These are phyloP conservation scores for Rosalia funebris DNA, from an alignment of 2,888 invertebrate genomes.

Conservation along the genomic window DNA sequence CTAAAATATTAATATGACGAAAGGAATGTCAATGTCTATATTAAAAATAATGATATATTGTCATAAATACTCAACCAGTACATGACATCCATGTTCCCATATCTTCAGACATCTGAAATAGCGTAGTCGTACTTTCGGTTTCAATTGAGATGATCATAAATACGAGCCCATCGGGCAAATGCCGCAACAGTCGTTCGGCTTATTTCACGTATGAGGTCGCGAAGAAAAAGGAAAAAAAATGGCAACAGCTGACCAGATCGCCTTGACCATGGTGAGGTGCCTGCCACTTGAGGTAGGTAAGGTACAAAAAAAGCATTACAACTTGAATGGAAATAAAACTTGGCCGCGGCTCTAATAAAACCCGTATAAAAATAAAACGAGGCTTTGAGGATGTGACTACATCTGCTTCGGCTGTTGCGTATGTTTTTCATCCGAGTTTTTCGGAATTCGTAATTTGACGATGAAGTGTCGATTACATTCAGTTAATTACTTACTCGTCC, in stretches of 20 bases:
- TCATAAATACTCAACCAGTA: too few relatives aligned
- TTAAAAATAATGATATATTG: too few relatives aligned
- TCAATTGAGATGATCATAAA: conserved; percentile 19
- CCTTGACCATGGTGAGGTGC: conserved; percentile 46
- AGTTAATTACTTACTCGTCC: background rate
- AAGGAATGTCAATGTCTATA: too few relatives aligned
- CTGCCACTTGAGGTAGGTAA: conserved; percentile 42
- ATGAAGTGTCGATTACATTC: background rate
- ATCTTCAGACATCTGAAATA: too few relatives aligned
- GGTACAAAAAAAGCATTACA: conserved; percentile 33
- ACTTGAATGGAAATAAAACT: conserved; percentile 38
- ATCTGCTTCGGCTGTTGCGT: conserved; percentile 34
- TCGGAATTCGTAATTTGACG: conserved; percentile 1
- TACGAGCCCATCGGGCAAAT: conserved; percentile 2
- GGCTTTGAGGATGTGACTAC: conserved; percentile 29
- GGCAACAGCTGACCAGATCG: conserved; percentile 43
- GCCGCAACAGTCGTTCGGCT: conserved; percentile 15
- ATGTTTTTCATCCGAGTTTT: conserved; percentile 4
- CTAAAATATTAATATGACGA: too few relatives aligned
- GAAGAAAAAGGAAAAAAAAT: conserved; percentile 11
- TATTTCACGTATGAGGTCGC: conserved; percentile 9
- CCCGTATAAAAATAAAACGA: conserved; percentile 38
- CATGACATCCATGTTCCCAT: too few relatives aligned
- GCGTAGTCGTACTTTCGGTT: conserved; percentile 14
- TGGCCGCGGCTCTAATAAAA: conserved; percentile 36